These are phyloP conservation scores for Greenwoodochromis staneri DNA, from an alignment of 2,113 vertebrate species.

Conservation along the genomic window DNA sequence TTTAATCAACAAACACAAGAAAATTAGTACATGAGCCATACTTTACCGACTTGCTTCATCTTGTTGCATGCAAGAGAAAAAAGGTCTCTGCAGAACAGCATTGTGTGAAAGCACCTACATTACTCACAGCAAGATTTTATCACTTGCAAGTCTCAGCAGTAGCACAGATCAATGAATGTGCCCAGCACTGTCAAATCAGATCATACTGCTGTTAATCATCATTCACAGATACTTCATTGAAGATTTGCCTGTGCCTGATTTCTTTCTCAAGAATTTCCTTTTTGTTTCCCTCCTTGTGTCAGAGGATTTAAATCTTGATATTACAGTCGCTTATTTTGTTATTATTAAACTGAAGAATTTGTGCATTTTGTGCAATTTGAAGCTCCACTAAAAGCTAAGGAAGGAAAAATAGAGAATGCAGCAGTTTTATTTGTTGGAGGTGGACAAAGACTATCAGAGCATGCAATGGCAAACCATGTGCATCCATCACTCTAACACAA, in stretches of 20 bases:
- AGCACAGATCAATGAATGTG: neutral
- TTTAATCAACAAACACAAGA: neutral
- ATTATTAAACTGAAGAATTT: neutral
- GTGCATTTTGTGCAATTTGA: neutral
- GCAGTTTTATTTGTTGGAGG: neutral
- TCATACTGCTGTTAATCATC: neutral
- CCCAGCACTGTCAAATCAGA: neutral
- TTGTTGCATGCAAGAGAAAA: neutral
- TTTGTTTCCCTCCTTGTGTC: neutral
- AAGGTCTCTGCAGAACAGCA: neutral
- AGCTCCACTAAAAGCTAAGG: neutral
- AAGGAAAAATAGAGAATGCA: neutral
- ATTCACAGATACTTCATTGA: neutral
- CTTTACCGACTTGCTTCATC: neutral
- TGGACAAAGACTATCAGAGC: neutral
- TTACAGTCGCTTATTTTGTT: neutral
- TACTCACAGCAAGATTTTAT: slow-evolving; percentile 12
- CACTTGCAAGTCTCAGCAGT: slow-evolving; percentile 26
- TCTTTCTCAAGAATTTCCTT: neutral
- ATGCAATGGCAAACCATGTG: neutral
- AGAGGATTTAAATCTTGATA: neutral
- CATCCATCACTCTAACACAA: neutral
- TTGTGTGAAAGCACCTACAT: neutral
- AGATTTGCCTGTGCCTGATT: neutral
- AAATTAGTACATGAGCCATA: neutral